Base-by-base conservation (phyloP, 2,797 vertebrate species). In the Clarias fuscus region DNA sequence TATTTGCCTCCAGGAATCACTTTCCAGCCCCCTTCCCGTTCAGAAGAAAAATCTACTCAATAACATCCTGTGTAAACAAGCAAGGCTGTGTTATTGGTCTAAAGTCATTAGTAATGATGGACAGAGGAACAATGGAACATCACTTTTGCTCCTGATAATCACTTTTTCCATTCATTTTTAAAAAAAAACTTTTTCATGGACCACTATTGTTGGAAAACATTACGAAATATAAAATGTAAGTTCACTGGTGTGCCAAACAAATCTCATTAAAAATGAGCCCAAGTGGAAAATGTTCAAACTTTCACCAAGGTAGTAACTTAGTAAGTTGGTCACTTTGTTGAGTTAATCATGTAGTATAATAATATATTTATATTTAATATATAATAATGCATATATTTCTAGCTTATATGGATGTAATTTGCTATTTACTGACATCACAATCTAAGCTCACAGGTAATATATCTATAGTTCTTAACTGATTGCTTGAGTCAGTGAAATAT, bases 1-100 rank as follows among this genome's bases (percentile, higher is more conserved):
- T 83, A 22, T 27, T 13, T 17, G 62, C 71, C 82, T 89, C 33
- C 24, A 71, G 84, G 68, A 78, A 83, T 83, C 68, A 56, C 72
- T 85, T 87, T 72, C 68, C 33, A 30, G 68, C 58, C 78, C 27
- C 61, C 82, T 84, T 88, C 86, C 86, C 86, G 40, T 82, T 68
- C 85, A 61, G 48, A 77, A 40, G 53, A 17, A 61, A 68, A 84
- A 33, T n/a, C 78, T 33, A 71, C 48, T 84, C 59, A 18, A 72
- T 62, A 86, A 37, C 14, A 48, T 78, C 72, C 71, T 61, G 27
- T 72, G n/a, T 24, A 33, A 43, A n/a, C 3, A 17, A 86, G 27
- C 27, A n/a, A 81, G 77, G n/a, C 43, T 53, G 24, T 79, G 75
- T 43, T 68, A 70, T 56, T 80, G 64, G 64, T 7, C 30, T 78